Percentiles rank a stretch among this genome's conserved stretches.
Conservation (phyloP, 2,797 vertebrate species). For the Chanos chanos region DNA sequence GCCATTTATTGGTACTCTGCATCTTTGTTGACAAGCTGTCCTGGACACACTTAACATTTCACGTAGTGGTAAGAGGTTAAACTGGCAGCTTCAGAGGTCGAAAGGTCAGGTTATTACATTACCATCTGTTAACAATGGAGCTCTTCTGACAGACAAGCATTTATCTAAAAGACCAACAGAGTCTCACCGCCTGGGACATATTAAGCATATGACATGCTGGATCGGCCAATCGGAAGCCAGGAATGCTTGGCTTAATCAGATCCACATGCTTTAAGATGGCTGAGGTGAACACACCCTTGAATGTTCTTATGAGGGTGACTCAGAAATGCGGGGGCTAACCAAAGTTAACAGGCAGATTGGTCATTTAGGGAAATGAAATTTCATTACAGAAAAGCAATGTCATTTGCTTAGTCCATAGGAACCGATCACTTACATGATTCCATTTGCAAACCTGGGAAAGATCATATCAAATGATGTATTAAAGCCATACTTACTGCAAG, state of each 20-base stretch:
- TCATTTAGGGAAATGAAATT: constrained; percentile 42
- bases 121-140: constrained; percentile 67
- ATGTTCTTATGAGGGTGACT: constrained; percentile 4
- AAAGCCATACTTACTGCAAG: no score
- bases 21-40: constrained; percentile 75
- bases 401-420: no score
- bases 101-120: constrained; percentile 67
- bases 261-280: constrained; percentile 56
- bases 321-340: not conserved
- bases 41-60: constrained; percentile 69
- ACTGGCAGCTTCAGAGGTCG: constrained; percentile 51
- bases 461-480: no score
- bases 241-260: constrained; percentile 58
- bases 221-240: constrained; percentile 42
- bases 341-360: not conserved
- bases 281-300: not conserved
- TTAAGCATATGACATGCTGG: constrained; percentile 47
- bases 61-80: constrained; percentile 50
- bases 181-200: constrained; percentile 38
- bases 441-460: no score
- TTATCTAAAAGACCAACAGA: constrained; percentile 20
- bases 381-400: constrained; percentile 45
- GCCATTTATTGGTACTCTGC: constrained; percentile 56
- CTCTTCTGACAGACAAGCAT: constrained; percentile 47
- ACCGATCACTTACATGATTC: no score